Evolutionary conservation across 2,113 vertebrate genomes (phyloP), one percentile per base, ranked within the genome.

Genomic region (Rissa tridactyla): DNA sequence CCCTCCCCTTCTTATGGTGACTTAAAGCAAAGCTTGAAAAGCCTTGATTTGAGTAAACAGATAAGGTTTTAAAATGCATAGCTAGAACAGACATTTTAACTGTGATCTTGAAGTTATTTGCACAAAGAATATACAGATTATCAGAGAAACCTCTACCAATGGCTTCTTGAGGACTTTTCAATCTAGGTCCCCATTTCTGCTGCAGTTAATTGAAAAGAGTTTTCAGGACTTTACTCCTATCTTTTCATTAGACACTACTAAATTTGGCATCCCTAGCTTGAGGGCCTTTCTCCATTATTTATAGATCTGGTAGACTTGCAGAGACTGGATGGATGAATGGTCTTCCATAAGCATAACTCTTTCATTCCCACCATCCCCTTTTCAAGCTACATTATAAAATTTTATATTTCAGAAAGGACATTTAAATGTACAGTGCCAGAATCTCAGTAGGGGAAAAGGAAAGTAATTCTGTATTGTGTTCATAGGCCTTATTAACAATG

Each of bases 241-340:
- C 91, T 95, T 96, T 97, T 97, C 92, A 97, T 97, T 95, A 95
- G 89, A 73, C 1, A 6, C 77, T 97, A 91, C 96, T 96, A 97
- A 97, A 96, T 96, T 94, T 96, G 96, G 92, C 94, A 60, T 86
- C 49, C 55, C 38, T 96, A 92, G 92, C 95, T 97, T 88, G 75
- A 97, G 94, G 94, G 94, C 86, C 81, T 82, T 91, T 91, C 64
- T 95, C 64, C 78, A 94, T 96, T 97, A 96, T 97, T 97, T 91
- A 97, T 95, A 91, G 66, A 70, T 91, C 94, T 94, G 83, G 94
- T 97, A 94, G 82, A 46, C 86, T 94, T 87, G 58, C 82, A 95
- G 82, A 90, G 58, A 51, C 69, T 91, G 95, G 55, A 95, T 91
- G 95, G 55, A 95, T 96, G 60, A 82, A 95, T 94, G 87, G 84